Evolutionary conservation across 2,888 invertebrate genomes (phyloP).

Genomic region (Agriopis marginaria): DNA sequence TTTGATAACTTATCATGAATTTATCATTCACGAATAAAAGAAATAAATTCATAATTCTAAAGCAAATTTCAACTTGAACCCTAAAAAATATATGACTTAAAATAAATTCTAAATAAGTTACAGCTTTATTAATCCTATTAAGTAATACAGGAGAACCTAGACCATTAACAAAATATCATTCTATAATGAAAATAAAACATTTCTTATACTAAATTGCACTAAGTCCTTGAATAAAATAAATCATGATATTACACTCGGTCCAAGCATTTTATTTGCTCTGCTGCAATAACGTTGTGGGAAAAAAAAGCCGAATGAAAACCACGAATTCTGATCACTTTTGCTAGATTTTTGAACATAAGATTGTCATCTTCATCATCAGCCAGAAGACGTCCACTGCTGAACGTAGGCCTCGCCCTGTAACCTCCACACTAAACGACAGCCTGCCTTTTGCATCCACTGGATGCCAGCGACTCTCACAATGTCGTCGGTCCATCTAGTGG

Average conservation of each 20-base stretch:
- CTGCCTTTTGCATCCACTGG: no score
- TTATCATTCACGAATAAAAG: slow-evolving; percentile 3
- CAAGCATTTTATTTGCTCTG: no score
- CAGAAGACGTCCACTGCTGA: no score
- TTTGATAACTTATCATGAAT: slow-evolving; percentile 1
- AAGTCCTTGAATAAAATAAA: slow-evolving; percentile 41
- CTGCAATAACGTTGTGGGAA: neutral
- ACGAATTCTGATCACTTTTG: no score
- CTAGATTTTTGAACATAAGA: neutral
- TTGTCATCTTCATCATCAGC: no score
- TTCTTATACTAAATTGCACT: slow-evolving; percentile 51
- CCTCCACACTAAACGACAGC: no score
- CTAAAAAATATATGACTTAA: slow-evolving; percentile 5
- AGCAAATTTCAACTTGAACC: slow-evolving; percentile 7
- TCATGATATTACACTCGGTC: neutral
- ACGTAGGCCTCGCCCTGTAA: no score
- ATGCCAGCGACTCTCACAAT: no score
- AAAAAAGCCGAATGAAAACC: neutral
- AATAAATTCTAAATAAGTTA: slow-evolving; percentile 13
- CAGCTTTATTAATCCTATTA: neutral
- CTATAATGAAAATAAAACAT: slow-evolving; percentile 13
- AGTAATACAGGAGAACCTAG: neutral
- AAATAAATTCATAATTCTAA: slow-evolving; percentile 18
- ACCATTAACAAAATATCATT: slow-evolving; percentile 5
- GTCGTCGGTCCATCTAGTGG: no score